A percentile compares a stretch with the other conserved stretches of the same genome.
Evolutionary conservation across 2,888 invertebrate species (phyloP).

Genomic region (Beris morrisii): DNA sequence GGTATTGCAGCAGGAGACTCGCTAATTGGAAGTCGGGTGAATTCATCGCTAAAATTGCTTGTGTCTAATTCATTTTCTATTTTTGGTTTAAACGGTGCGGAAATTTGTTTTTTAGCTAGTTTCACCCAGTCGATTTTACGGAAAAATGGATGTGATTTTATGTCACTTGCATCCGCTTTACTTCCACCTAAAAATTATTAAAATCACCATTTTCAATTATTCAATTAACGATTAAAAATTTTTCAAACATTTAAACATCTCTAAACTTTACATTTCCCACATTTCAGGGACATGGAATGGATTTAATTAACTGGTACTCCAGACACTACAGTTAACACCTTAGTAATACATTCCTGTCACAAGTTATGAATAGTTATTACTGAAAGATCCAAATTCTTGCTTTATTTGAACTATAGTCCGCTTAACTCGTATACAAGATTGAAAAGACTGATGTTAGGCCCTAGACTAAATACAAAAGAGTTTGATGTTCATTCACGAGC

Average conservation of each 20-base stretch:
- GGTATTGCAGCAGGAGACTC: slow-evolving; percentile 92
- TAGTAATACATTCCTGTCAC: too few species aligned
- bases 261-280: too few species aligned
- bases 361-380: too few species aligned
- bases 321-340: too few species aligned
- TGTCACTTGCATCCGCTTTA: slow-evolving; percentile 79
- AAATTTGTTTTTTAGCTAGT: slow-evolving; percentile 72
- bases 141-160: slow-evolving; percentile 90
- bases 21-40: slow-evolving; percentile 87
- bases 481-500: too few species aligned
- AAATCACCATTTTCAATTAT: slow-evolving; percentile 6
- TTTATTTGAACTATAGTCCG: too few species aligned
- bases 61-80: slow-evolving; percentile 87
- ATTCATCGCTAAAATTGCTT: slow-evolving; percentile 95
- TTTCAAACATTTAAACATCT: background rate
- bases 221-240: background rate
- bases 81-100: slow-evolving; percentile 89
- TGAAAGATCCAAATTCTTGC: too few species aligned
- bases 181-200: slow-evolving; percentile 66
- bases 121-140: slow-evolving; percentile 79
- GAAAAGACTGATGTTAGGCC: too few species aligned
- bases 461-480: too few species aligned
- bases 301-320: too few species aligned
- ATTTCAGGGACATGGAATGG: too few species aligned
- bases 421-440: too few species aligned